Evolutionary conservation across 2,888 invertebrate species (phyloP), one percentile per base, ranked within the genome.

Genomic region (Hyppa rectilinea): DNA sequence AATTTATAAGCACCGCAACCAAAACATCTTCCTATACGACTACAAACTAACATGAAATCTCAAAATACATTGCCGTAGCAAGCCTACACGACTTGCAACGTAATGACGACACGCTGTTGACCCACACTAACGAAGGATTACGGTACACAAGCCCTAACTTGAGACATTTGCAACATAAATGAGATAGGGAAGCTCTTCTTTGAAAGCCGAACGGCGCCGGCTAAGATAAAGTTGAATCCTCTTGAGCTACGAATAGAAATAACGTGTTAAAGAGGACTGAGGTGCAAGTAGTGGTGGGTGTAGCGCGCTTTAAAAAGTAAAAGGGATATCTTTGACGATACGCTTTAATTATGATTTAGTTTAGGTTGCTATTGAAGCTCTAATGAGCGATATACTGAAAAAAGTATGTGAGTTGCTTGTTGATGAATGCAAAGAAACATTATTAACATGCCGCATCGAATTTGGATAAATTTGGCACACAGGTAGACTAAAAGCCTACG

Each of bases 121-220:
- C 72, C 72, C 58, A 66, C 58, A 72, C 71, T 74, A 80, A 83
- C 71, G 66, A 81, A 73, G 81, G 70, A 82, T 82, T 73, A 83
- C 71, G 36, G 65, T 69, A 68, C 68, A 81, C 65, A 66, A 68
- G 76, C 71, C 66, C 65, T 76, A 65, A 75, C 65, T 64, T 68
- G 75, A 75, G 79, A 81, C 77, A 80, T 75, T 62, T 84, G 74
- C 82, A 82, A 84, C 82, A 80, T 83, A 84, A 84, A 83, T 84
- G 82, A 82, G 81, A 83, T 72, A 74, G 82, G 82, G 75, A 80
- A 82, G 75, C 76, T 62, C 67, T 76, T 79, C 73, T 83, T 82
- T 84, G 82, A 84, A 80, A 79, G 67, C 60, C 56, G 71, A 79
- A 80, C 80, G 78, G 43, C 75, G 66, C 29, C 53, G 59, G 79